phyloP scores from a whole-genome alignment of 2,113 vertebrate species.

The Pagrus major region DNA sequence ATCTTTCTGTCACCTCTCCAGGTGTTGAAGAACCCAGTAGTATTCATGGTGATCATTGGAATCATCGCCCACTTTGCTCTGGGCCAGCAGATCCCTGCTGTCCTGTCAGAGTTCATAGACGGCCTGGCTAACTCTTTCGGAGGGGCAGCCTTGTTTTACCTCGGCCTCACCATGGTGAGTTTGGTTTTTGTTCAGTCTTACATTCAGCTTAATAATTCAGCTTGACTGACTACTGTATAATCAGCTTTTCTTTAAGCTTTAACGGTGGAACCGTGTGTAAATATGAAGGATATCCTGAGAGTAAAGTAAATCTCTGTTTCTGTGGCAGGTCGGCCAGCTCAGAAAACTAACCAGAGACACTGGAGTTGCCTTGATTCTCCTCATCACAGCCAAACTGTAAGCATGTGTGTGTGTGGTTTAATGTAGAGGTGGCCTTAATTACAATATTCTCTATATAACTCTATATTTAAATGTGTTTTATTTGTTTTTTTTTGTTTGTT shows the following conservation, averaged over 20 bases:
- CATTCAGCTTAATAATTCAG: background rate
- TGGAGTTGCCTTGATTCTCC: constrained; percentile 94
- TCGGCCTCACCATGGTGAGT: constrained; percentile 94
- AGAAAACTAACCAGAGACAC: constrained; percentile 91
- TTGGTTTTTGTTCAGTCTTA: background rate
- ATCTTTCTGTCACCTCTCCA: constrained; percentile 6
- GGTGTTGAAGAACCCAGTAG: constrained; percentile 95
- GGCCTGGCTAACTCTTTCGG: constrained; percentile 95
- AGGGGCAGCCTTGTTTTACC: constrained; percentile 96
- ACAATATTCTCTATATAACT: background rate
- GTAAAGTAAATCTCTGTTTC: background rate
- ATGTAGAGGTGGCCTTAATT: background rate
- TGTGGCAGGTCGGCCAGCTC: constrained; percentile 88
- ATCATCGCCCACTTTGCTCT: constrained; percentile 94
- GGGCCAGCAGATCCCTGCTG: constrained; percentile 89
- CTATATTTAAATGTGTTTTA: background rate
- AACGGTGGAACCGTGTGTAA: background rate
- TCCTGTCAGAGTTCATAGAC: constrained; percentile 94
- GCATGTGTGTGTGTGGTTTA: constrained; percentile 55
- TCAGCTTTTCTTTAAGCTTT: background rate
- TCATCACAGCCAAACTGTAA: constrained; percentile 99
- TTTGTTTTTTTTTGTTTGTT: no score
- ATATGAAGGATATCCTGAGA: background rate
- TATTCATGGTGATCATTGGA: constrained; percentile 97
- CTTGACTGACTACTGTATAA: background rate